Conservation (phyloP, 2,888 invertebrate genomes). For the Megastigmus dorsalis region DNA sequence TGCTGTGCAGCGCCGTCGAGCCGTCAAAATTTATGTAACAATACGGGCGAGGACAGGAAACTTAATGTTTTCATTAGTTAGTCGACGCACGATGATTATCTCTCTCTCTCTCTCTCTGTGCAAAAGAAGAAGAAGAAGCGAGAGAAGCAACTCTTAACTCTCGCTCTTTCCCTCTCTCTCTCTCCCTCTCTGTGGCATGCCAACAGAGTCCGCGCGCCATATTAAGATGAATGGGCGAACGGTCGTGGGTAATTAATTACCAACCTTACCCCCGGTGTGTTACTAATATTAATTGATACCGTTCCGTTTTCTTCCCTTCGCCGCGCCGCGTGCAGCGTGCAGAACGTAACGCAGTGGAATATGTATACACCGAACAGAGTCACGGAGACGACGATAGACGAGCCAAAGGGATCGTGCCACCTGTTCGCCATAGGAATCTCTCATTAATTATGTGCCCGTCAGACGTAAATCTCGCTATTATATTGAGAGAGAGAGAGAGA, state of each 20-base stretch:
- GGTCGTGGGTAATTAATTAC: constrained; percentile 64
- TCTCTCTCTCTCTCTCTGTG: constrained; percentile 48
- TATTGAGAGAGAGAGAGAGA: not conserved
- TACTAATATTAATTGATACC: constrained; percentile 68
- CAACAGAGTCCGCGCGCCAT: constrained; percentile 44
- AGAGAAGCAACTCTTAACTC: no score
- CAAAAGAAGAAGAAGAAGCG: constrained; percentile 2
- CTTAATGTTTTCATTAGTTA: constrained; percentile 66
- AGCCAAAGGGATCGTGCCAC: constrained; percentile 41
- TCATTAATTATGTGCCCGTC: constrained; percentile 35
- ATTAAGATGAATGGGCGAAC: constrained; percentile 65
- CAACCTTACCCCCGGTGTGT: constrained; percentile 63
- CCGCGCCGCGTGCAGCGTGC: not conserved
- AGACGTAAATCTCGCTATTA: not conserved
- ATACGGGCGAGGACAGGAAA: constrained; percentile 51
- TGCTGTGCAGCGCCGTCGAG: not conserved
- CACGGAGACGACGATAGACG: not conserved
- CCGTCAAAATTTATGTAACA: constrained; percentile 42
- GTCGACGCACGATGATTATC: constrained; percentile 62
- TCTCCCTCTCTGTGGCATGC: constrained; percentile 31
- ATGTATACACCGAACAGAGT: constrained; percentile 8
- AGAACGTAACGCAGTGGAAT: no score
- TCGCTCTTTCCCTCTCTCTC: no score
- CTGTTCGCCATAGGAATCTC: constrained; percentile 38
- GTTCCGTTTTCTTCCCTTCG: not conserved